These are phyloP conservation scores for Aporrectodea caliginosa DNA, from an alignment of 1,140 invertebrate species.

Conservation along the genomic window DNA sequence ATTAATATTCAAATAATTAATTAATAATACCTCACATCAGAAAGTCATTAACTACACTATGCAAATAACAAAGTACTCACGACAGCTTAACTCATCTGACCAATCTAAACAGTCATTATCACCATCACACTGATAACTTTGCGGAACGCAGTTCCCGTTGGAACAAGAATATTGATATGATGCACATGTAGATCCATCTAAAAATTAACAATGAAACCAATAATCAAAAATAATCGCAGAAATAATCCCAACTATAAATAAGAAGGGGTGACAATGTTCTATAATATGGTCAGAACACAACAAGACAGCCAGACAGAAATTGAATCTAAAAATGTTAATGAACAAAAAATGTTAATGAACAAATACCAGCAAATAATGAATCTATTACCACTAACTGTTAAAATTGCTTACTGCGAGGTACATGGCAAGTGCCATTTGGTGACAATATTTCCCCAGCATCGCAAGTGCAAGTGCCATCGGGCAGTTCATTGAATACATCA, in stretches of 20 bases:
- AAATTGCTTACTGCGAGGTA: not conserved
- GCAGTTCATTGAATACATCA: not conserved
- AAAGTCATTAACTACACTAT: too few relatives aligned
- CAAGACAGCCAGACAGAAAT: not conserved
- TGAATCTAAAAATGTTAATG: not conserved
- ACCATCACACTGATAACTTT: constrained; percentile 35
- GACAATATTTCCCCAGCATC: not conserved
- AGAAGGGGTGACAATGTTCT: too few relatives aligned
- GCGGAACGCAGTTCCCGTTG: constrained; percentile 19
- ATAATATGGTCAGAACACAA: too few relatives aligned
- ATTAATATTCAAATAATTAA: too few relatives aligned
- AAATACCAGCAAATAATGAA: too few relatives aligned
- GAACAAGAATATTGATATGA: constrained; percentile 35
- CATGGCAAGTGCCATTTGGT: not conserved
- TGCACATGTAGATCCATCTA: constrained; percentile 35
- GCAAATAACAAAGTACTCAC: too few relatives aligned
- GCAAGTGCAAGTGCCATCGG: not conserved
- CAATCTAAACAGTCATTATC: constrained; percentile 43
- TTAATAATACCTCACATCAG: too few relatives aligned
- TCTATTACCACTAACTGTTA: too few relatives aligned
- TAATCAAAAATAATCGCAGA: too few relatives aligned
- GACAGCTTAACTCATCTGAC: constrained; percentile 46
- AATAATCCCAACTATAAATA: too few relatives aligned
- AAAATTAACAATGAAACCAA: not conserved
- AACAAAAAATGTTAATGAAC: too few relatives aligned